A percentile compares a stretch with the other conserved stretches of the same genome.
Conservation (phyloP, 2,113 vertebrate genomes). For the Gadus macrocephalus region DNA sequence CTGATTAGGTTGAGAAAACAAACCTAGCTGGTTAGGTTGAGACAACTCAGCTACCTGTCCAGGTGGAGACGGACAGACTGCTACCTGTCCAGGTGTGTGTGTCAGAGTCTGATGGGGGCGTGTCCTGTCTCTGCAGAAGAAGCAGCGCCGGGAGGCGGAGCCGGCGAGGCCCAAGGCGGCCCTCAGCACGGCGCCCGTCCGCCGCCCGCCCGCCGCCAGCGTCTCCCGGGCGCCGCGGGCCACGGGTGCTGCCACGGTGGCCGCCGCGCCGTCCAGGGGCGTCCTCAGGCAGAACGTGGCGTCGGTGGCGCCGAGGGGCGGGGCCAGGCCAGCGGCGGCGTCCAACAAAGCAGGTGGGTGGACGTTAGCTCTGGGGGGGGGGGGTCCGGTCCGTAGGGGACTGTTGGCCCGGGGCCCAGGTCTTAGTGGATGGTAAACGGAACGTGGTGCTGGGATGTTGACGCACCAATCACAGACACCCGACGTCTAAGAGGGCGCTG, state of each 20-base stretch:
- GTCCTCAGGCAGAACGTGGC: conserved; percentile 40
- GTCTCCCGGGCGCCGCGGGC: conserved; percentile 22
- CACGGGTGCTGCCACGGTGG: conserved; percentile 66
- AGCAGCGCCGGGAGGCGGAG: conserved; percentile 47
- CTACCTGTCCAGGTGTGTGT: not conserved
- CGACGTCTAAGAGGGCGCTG: no score
- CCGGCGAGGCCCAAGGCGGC: conserved; percentile 35
- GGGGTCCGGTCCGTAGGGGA: not conserved
- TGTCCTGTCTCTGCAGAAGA: conserved; percentile 54
- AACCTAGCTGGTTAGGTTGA: no score
- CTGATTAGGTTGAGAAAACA: no score
- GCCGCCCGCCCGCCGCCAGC: conserved; percentile 20
- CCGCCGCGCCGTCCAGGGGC: conserved; percentile 63
- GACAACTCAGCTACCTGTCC: not conserved
- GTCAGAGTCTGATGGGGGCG: not conserved
- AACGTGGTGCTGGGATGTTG: no score
- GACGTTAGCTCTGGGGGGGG: not conserved
- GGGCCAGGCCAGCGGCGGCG: conserved; percentile 8
- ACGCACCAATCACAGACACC: no score
- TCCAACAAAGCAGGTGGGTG: conserved; percentile 25
- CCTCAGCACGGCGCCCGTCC: conserved; percentile 36
- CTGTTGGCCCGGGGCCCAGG: not conserved
- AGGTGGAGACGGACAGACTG: not conserved
- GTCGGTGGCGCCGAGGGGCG: conserved; percentile 39
- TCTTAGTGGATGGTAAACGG: not conserved